Conservation (phyloP, 2,113 vertebrate species). For the Shinisaurus crocodilurus region DNA sequence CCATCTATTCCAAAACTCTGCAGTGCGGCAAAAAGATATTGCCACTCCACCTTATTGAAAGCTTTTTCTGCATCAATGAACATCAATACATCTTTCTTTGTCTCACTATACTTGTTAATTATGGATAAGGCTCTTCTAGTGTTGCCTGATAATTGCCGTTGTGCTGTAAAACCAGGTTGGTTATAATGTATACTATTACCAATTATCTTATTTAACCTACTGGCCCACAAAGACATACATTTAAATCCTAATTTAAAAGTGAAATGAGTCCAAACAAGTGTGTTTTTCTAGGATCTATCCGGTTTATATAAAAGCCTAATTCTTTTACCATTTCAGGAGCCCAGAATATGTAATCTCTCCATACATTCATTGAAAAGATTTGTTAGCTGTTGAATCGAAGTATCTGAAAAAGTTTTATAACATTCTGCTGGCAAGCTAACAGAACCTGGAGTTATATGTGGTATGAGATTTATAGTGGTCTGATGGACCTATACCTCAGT, state of each 20-base stretch:
- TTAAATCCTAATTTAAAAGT: not conserved
- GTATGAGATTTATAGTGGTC: not conserved
- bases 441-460: not conserved
- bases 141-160: not conserved
- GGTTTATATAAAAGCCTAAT: not conserved
- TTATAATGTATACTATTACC: not conserved
- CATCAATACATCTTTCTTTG: conserved; percentile 6
- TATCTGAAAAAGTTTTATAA: not conserved
- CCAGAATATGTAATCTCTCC: not conserved
- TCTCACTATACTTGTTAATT: conserved; percentile 14
- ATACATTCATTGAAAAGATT: not conserved
- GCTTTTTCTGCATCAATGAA: conserved; percentile 19
- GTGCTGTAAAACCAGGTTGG: not conserved
- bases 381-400: not conserved
- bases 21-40: not conserved
- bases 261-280: not conserved
- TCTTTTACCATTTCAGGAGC: not conserved
- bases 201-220: conserved; percentile 16
- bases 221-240: not conserved
- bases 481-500: not conserved
- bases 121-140: conserved; percentile 2
- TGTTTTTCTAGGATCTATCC: not conserved
- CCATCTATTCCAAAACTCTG: not conserved
- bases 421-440: not conserved
- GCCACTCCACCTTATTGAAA: conserved; percentile 14